phyloP scores from a whole-genome alignment of 1,140 invertebrate species.

The Bombus balteatus region DNA sequence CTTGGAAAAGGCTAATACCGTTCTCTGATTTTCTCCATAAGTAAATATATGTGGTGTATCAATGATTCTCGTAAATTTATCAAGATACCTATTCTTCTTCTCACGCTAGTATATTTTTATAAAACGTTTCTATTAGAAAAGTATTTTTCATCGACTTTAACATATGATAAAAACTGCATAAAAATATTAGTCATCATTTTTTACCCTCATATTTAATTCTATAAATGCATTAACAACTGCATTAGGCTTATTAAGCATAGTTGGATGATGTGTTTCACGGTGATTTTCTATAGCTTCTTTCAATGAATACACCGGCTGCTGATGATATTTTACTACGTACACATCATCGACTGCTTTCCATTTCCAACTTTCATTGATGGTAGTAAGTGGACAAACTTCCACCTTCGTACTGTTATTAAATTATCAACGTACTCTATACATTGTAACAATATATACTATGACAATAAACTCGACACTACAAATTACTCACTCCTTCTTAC shows the following conservation, averaged over 20 bases:
- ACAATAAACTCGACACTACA: not conserved
- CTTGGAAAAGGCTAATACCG: conserved; percentile 89
- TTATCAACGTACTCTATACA: conserved; percentile 35
- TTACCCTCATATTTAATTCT: conserved; percentile 88
- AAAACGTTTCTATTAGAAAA: not conserved
- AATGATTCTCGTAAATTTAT: conserved; percentile 85
- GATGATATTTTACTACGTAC: conserved; percentile 85
- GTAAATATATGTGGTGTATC: conserved; percentile 87
- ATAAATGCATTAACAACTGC: conserved; percentile 86
- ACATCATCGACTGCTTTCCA: conserved; percentile 85
- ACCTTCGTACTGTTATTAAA: not conserved
- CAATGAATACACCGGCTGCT: conserved; percentile 86
- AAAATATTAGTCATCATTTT: not conserved
- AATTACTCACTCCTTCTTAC: conserved; percentile 76
- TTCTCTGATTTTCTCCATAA: conserved; percentile 83
- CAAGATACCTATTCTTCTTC: conserved; percentile 85
- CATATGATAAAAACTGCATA: not conserved
- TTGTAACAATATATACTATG: not conserved
- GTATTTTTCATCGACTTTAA: not conserved
- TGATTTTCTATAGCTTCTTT: conserved; percentile 89
- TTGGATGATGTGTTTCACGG: conserved; percentile 90
- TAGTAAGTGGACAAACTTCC: not conserved
- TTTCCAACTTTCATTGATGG: not conserved
- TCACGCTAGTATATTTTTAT: conserved; percentile 56
- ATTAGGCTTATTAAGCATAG: conserved; percentile 88